A percentile compares a stretch with the other conserved stretches of the same genome.
Conservation (phyloP, 64 coral and sea anemone genomes). For the Montipora cactus region DNA sequence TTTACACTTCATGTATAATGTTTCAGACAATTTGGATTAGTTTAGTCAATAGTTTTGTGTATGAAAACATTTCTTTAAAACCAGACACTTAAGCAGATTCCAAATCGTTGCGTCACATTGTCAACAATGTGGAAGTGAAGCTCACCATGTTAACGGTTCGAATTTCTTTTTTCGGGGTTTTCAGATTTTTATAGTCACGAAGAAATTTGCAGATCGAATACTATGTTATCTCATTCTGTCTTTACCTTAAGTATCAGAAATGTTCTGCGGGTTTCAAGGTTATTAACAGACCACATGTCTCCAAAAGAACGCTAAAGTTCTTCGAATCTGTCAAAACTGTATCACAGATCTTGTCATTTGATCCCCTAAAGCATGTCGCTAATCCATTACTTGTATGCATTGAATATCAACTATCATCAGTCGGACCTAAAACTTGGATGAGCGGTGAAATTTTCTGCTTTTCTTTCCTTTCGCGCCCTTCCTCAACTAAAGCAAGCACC, state of each 20-base stretch:
- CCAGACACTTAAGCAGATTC: too few relatives aligned
- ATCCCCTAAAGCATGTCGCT: neutral
- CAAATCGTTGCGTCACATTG: too few relatives aligned
- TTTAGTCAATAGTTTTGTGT: too few relatives aligned
- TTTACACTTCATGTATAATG: too few relatives aligned
- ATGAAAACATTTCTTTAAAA: too few relatives aligned
- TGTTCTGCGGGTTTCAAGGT: neutral
- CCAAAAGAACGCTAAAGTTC: neutral
- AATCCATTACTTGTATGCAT: neutral
- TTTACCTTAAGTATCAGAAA: neutral
- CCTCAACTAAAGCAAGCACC: neutral
- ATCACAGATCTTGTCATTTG: conserved; percentile 29
- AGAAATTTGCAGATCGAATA: too few relatives aligned
- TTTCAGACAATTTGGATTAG: too few relatives aligned
- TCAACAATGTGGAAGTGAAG: too few relatives aligned
- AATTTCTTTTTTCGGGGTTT: too few relatives aligned
- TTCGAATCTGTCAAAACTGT: conserved; percentile 2
- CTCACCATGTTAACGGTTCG: too few relatives aligned
- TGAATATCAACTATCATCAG: neutral
- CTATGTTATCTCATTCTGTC: neutral
- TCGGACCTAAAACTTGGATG: neutral
- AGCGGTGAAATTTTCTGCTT: neutral
- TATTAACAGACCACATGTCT: neutral
- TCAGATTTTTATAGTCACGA: too few relatives aligned
- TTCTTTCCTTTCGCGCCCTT: neutral